Evolutionary conservation across 2,888 invertebrate genomes (phyloP), one percentile per base, ranked within the genome.

Genomic region (Cantharis flavilabris): DNA sequence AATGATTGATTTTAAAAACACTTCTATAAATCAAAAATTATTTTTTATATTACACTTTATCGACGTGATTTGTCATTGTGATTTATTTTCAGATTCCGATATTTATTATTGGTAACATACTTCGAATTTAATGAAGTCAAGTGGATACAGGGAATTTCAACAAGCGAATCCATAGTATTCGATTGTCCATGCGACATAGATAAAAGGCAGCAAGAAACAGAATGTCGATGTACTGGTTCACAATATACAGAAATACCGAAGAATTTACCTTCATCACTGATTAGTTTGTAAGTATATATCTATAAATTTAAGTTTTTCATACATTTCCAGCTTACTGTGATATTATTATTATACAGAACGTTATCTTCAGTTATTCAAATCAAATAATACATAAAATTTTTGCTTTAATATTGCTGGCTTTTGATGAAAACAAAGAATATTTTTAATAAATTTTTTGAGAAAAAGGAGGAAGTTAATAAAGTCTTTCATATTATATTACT

Each of bases 151-250:
- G 79, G 73, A 5, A 75, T 77, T 64, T 73, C 79, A 7, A 75
- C 78, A 71, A 79, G 76, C 33, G 75, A 74, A n/a, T 18, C 74
- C 5, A 49, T 79, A 33, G 18, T 67, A 5, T 28, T 63, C 13
- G 76, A 82, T 28, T 87, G 86, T 73, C 73, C 83, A 13, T 87
- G 87, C 72, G 85, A 86, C 30, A 71, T 76, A 3, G 83, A 84
- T 62, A 75, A 84, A 33, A 81, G 82, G 9, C 76, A 77, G 14
- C 79, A 79, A n/a, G 83, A 81, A 70, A 78, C 78, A 62, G 81
- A 82, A 67, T 88, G 88, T 73, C 82, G 84, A 33, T 88, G 88
- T 75, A 83, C 82, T 14, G 88, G 88, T 9, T 78, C 82, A 3
- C 80, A 81, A 13, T 81, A 87, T 65, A 80, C 84, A 71, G 86